Evolutionary conservation across 2,113 vertebrate species (phyloP), one percentile per base, ranked within the genome.

Genomic region (Hypocryptadius cinnamomeus): DNA sequence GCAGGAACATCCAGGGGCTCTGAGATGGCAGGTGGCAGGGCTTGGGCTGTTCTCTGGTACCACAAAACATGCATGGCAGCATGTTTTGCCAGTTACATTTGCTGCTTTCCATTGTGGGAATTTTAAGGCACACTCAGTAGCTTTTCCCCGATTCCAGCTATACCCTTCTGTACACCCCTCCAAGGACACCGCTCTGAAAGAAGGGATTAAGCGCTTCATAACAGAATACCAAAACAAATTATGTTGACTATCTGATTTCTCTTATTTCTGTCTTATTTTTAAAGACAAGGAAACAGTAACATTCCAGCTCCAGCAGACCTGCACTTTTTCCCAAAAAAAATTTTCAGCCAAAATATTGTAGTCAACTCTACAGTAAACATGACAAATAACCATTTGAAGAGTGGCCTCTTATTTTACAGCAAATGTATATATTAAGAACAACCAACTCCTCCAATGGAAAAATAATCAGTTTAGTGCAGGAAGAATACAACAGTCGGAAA

Each of bases 401-500:
- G 9, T 33, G 64, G 53, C 13, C 48, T 89, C 66, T 81, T 78
- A 57, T 57, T 93, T 91, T 82, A 92, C 50, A 91, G 57, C 66
- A 87, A 80, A 77, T 60, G 31, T 85, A 51, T 73, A 82, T 68
- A 81, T 59, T 82, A 93, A 79, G 70, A 93, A 89, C 1, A 4
- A 87, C 57, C 1, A 3, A 39, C 35, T 87, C 24, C 16, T 54
- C 30, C 84, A 89, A 25, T 65, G 84, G 92, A 96, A 96, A 95
- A 96, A 89, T 25, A 82, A 79, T 85, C 59, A 72, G 42, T 73
- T 91, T 85, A 89, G 64, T 0, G 1, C 78, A 88, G 93, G 71
- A 94, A 87, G 44, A 93, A 89, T 87, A 87, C 71, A 94, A 66
- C 39, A 74, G 42, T 81, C 1, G 1, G 61, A 92, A 93, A 94